Percentiles rank a stretch among this genome's conserved stretches.
Evolutionary conservation across 2,888 invertebrate species (phyloP).

Genomic region (Corbicula japonica): DNA sequence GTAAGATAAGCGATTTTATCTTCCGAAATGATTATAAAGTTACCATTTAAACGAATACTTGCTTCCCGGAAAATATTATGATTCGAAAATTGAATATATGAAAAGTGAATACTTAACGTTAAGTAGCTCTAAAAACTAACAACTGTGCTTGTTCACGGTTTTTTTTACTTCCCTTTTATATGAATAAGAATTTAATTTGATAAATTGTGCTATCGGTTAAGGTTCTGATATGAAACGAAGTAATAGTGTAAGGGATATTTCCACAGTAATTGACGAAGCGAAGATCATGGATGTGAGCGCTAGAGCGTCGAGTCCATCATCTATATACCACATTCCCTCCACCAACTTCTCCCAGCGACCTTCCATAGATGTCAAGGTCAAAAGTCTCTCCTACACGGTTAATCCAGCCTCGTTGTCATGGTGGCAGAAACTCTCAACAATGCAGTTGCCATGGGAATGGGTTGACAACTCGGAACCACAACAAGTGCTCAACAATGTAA

Average conservation of each 20-base stretch:
- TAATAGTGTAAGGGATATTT: slow-evolving; percentile 3
- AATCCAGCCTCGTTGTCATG: slow-evolving; percentile 72
- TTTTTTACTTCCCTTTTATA: too few relatives aligned
- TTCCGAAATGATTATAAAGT: too few relatives aligned
- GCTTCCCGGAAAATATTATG: too few relatives aligned
- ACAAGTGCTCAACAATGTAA: slow-evolving; percentile 77
- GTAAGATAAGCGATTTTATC: too few relatives aligned
- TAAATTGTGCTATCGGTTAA: too few relatives aligned
- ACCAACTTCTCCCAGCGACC: slow-evolving; percentile 54
- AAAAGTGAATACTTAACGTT: too few relatives aligned
- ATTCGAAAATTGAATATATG: too few relatives aligned
- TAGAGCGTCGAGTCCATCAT: slow-evolving; percentile 51
- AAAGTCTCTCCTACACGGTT: slow-evolving; percentile 74
- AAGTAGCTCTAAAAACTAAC: too few relatives aligned
- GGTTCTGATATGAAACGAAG: too few relatives aligned
- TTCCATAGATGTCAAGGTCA: slow-evolving; percentile 75
- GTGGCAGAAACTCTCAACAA: slow-evolving; percentile 76
- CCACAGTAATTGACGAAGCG: slow-evolving; percentile 27
- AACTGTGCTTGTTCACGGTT: too few relatives aligned
- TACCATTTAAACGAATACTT: too few relatives aligned
- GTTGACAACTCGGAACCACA: slow-evolving; percentile 66
- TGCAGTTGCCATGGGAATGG: slow-evolving; percentile 81
- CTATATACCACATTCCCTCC: slow-evolving; percentile 61
- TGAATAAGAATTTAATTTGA: too few relatives aligned
- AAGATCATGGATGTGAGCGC: slow-evolving; percentile 40